Base-by-base conservation (phyloP, 2,888 invertebrate genomes). In the Andrena marginata region DNA sequence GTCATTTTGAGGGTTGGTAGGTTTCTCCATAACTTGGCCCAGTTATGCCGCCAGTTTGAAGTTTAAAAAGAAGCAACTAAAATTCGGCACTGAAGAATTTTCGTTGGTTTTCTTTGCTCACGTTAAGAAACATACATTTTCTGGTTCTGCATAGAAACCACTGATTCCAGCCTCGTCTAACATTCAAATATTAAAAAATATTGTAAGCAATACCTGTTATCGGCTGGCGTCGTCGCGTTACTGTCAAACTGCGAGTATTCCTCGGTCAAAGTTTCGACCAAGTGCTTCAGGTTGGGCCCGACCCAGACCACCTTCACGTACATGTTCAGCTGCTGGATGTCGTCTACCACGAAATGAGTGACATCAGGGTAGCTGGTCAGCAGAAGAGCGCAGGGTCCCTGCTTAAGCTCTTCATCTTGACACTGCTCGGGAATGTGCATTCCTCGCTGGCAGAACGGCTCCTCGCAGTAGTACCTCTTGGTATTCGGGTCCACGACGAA, bases 291-390 rank as follows among this genome's bases (percentile, higher is more conserved):
- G 83, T 96, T 94, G 0, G 95, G 92, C 0, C 97, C 97, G 16
- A 97, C 93, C 97, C 97, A 97, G 5, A 96, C 94, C 0, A 97
- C 96, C 90, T 96, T 96, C 0, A 97, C 96, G 82, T 95, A 95
- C 16, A 97, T 94, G 48, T 95, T 94, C 70, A 96, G 94, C 74
- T 95, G 94, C 13, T 95, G 92, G 56, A 97, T 96, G 87, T 97
- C 96, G 0, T 95, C 91, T 63, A 95, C 94, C 2, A 96, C 95
- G 86, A 96, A 96, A 5, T 92, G 91, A 0, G 96, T 95, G 6
- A 95, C 94, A 10, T 94, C 94, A 54, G 94, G 94, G 75, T 95
- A 91, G 23, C 95, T 94, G 1, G 96, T 94, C 5, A 96, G 85
- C 13, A 96, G 89, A 1, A 95, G 88, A 0, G 94, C 90, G 54